Base-by-base conservation (phyloP, 2,797 vertebrate genomes). In the Typhlichthys subterraneus region DNA sequence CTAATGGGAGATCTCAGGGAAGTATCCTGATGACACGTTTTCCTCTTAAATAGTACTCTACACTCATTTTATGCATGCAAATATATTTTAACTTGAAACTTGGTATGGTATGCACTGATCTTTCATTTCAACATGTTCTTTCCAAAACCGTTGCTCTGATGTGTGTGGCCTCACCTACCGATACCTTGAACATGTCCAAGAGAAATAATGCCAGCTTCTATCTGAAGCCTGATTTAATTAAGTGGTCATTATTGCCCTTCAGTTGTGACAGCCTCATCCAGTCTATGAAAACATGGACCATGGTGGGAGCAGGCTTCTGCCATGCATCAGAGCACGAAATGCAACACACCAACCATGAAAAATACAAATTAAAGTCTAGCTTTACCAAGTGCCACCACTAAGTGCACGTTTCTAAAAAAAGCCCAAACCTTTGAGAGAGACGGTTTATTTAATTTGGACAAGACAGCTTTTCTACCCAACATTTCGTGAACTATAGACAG, bases 331-430 rank as follows among this genome's bases (percentile, higher is more conserved):
- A 84, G 76, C 83, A 80, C 86, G 75, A 87, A 87, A 77, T 63
- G 60, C 66, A n/a, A 57, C 58, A 65, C 82, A 75, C 70, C 75
- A 74, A 87, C 70, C 65, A 77, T 77, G 74, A 66, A 86, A 88
- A 88, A 89, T 85, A 85, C 81, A 87, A 86, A 86, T 84, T 74
- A 80, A 88, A 85, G 83, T 89, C 84, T 89, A 77, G 76, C 73
- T 87, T 92, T 88, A 89, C 87, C 80, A 2, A 77, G 75, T 61
- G 53, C 81, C 80, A 87, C 91, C 91, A 90, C 90, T 90, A 91
- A 93, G 79, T 90, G 85, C 76, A 90, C 42, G 87, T 83, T 88
- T 79, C 71, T 77, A 81, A 88, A 89, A 87, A 57, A 77, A 66
- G 75, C n/a, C 63, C 23, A 72, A 81, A 83, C 88, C 76, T 79